phyloP scores from a whole-genome alignment of 2,888 invertebrate species.

The Auanema sp. region DNA sequence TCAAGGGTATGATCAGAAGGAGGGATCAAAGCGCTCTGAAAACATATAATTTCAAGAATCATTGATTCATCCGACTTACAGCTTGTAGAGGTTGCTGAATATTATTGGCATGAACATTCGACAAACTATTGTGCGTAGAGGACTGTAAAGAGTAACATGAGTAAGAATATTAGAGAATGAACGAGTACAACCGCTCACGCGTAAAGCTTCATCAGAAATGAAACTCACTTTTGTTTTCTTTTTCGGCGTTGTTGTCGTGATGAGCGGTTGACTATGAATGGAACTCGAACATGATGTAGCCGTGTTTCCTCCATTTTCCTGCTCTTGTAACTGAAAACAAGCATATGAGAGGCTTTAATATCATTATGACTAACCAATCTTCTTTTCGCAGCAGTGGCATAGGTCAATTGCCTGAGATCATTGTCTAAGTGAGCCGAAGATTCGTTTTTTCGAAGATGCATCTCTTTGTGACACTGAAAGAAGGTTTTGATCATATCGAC shows the following conservation, averaged over 20 bases:
- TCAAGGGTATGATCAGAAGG: conserved; percentile 47
- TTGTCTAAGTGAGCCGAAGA: conserved; percentile 47
- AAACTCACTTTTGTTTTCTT: conserved; percentile 30
- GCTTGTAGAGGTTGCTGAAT: conserved; percentile 40
- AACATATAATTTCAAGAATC: conserved; percentile 12
- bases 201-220: not conserved
- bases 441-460: conserved; percentile 63
- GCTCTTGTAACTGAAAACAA: conserved; percentile 17
- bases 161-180: not conserved
- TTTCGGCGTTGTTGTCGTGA: conserved; percentile 43
- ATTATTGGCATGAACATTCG: too few relatives aligned
- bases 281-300: conserved; percentile 24
- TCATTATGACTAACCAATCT: conserved; percentile 38
- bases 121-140: not conserved
- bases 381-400: conserved; percentile 62
- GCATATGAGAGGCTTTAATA: not conserved
- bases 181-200: not conserved
- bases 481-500: not conserved
- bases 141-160: too few relatives aligned
- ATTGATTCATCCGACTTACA: conserved; percentile 10
- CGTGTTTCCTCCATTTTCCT: conserved; percentile 17
- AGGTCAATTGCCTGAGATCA: conserved; percentile 58
- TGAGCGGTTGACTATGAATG: conserved; percentile 34
- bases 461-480: conserved; percentile 55
- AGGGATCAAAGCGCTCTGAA: conserved; percentile 38